A percentile compares a stretch with the other conserved stretches of the same genome.
These are phyloP conservation scores for Syngnathoides biaculeatus DNA, from an alignment of 2,113 vertebrate genomes.

Conservation along the genomic window DNA sequence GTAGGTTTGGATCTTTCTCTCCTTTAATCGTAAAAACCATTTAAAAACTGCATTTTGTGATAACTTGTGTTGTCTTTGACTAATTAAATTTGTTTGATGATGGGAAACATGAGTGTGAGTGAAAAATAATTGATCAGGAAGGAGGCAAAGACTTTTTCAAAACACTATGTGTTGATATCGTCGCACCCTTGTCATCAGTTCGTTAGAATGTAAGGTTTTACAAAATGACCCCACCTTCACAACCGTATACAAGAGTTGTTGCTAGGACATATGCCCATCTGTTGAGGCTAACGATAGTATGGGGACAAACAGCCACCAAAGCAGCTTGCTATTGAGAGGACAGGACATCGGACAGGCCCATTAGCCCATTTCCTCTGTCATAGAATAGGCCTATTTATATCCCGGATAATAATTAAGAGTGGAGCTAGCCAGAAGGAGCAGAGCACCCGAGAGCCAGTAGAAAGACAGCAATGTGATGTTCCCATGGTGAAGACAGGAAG, in stretches of 20 bases:
- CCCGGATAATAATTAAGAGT: slow-evolving; percentile 61
- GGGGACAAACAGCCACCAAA: slow-evolving; percentile 32
- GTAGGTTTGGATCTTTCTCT: no score
- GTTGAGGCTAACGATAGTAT: slow-evolving; percentile 36
- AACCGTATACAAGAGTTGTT: slow-evolving; percentile 11
- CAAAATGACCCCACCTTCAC: slow-evolving; percentile 10
- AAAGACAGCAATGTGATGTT: slow-evolving; percentile 25
- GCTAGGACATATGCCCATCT: slow-evolving; percentile 18
- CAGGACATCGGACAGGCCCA: slow-evolving; percentile 57
- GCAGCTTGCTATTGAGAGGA: slow-evolving; percentile 25
- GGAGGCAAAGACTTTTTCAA: no score
- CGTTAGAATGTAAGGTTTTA: background rate
- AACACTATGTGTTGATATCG: no score
- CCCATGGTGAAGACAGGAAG: slow-evolving; percentile 5
- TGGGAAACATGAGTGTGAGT: no score
- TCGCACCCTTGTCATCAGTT: background rate
- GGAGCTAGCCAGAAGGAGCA: slow-evolving; percentile 24
- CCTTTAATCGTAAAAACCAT: no score
- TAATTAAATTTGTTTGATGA: no score
- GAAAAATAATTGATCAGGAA: no score
- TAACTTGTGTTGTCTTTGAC: no score
- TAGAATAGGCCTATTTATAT: slow-evolving; percentile 72
- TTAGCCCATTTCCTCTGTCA: slow-evolving; percentile 67
- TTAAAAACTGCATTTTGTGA: no score
- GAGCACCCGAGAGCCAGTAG: slow-evolving; percentile 12